Base-by-base conservation (phyloP, 1,140 invertebrate species). In the Plectrocnemia conspersa region DNA sequence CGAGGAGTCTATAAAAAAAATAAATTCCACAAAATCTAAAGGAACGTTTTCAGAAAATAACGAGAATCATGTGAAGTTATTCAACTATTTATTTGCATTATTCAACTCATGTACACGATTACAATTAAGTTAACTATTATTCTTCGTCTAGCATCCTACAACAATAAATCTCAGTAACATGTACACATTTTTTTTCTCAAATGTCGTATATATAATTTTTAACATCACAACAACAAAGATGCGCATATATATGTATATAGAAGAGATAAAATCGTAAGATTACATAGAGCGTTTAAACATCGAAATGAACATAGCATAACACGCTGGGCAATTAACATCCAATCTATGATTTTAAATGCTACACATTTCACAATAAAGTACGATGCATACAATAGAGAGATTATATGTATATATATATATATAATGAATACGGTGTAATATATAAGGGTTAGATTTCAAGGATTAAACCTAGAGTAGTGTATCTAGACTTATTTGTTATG, bases 151-250 rank as follows among this genome's bases (percentile, higher is more conserved):
- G 54, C 52, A 61, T 52, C 29, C 54, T 57, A 61, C 59, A 57
- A 61, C 55, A 61, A 61, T 57, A 48, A 52, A 56, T 38, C 57
- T 58, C 44, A 48, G 48, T 58, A 61, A 61, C 59, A 61, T 54
- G 47, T 61, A 61, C 59, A 61, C 38, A 45, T 56, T 61, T 61
- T 54, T 54, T 58, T 49, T n/a, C n/a, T n/a, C n/a, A n/a, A 41
- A 55, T 55, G 46, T 58, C 55, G 25, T 54, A 49, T 35, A 47
- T 47, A 56, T 56, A 54, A 54, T 48, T 52, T 61, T 61, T 36
- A 61, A 61, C 55, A 58, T 58, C 47, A 61, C 55, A 61, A 61
- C 59, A 61, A 61, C 55, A 52, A 61, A 54, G 59, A 61, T 61
- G 55, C 46, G 21, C 38, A 55, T 61, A 61, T 58, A 53, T 47